Percentiles rank a stretch among this genome's conserved stretches.
phyloP scores from a whole-genome alignment of 2,888 invertebrate genomes.

The Lithophane semibrunnea region DNA sequence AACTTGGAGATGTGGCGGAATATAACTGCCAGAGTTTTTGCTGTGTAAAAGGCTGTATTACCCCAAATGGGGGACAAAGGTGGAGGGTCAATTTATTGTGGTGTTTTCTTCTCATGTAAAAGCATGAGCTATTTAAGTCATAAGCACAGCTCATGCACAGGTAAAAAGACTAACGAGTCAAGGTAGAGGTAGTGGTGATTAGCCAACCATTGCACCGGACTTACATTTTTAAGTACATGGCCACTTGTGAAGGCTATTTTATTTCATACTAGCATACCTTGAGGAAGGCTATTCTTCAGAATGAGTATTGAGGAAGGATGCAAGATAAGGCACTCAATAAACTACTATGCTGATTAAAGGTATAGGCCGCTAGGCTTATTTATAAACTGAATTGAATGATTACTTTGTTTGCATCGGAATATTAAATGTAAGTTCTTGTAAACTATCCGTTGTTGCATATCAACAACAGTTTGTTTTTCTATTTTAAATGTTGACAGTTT shows the following conservation, averaged over 20 bases:
- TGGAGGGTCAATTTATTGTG: neutral
- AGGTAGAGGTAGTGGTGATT: neutral
- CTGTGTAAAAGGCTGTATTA: neutral
- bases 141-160: neutral
- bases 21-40: neutral
- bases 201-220: neutral
- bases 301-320: neutral
- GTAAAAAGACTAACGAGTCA: neutral
- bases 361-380: neutral
- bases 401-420: slow-evolving; percentile 32
- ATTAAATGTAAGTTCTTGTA: slow-evolving; percentile 13
- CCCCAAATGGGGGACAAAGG: neutral
- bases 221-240: neutral
- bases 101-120: neutral
- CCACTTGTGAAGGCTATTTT: neutral
- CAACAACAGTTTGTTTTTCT: slow-evolving; percentile 19
- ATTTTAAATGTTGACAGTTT: slow-evolving; percentile 5
- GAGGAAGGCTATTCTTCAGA: neutral
- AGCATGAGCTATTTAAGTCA: neutral
- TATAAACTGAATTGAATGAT: slow-evolving; percentile 8
- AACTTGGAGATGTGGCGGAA: neutral
- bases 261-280: neutral
- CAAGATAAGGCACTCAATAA: slow-evolving; percentile 32
- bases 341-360: slow-evolving; percentile 1
- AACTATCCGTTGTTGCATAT: neutral